Base-by-base conservation (phyloP, 2,888 invertebrate species). In the Aleiodes alternator region DNA sequence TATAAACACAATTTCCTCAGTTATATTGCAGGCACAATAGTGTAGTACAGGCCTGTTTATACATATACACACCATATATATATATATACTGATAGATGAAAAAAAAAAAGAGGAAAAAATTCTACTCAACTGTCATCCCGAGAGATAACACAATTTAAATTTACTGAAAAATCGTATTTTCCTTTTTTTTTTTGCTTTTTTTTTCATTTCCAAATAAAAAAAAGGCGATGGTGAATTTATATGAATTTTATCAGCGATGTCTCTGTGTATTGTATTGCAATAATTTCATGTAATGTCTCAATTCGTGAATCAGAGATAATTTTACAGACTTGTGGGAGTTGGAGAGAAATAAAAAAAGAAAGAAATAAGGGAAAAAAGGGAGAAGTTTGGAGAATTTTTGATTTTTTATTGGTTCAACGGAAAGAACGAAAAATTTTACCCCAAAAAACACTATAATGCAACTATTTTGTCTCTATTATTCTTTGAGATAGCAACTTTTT, bases 1-100 rank as follows among this genome's bases (percentile, higher is more conserved):
- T 88, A 88, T 89, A 89, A 89, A 89, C 88, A 87, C 89, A 89
- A 89, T 89, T 89, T 88, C 83, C 85, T 61, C 83, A 73, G 82
- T 82, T 84, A 86, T 86, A 88, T 88, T 87, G 87, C 85, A 82
- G 9, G 43, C 8, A 80, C 78, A 68, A 71, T 77, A 81, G 80
- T 79, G 73, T 78, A 75, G 34, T 76, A 75, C 78, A 34, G 51
- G 73, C 72, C 48, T 61, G 72, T 76, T 75, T 70, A 72, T 72
- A 72, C 76, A 23, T 23, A 23, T 2, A 43, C 43, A 43, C 69
- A 72, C 53, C 14, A 50, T 31, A 14, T 38, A 11, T 59, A 9
- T 59, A 59, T 61, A 34, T 38, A 14, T 34, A n/a, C n/a, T 38
- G 61, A 38, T 61, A 38, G 38, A 64, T 6, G 34, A 34, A 6